Evolutionary conservation across 2,797 vertebrate genomes (phyloP), one percentile per base, ranked within the genome.

Genomic region (Poeciliopsis infans): DNA sequence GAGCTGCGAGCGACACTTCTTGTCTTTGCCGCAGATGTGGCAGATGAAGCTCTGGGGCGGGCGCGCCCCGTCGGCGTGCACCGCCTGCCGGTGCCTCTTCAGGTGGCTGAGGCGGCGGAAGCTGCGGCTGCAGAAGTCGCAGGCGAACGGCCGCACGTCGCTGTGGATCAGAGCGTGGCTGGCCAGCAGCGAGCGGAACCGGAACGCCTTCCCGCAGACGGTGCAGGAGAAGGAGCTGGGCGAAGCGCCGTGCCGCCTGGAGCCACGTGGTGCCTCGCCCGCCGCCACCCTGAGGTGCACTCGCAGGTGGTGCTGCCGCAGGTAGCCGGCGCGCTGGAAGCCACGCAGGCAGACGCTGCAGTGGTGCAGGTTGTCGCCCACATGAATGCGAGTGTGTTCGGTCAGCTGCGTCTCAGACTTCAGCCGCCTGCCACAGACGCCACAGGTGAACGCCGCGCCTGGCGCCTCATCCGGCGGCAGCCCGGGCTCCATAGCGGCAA

Each of bases 1-100:
- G 2, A 94, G 93, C 86, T 92, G 91, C 1, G 93, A 94, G 76
- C 91, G 90, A 39, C 90, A 94, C 76, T 93, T 92, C 83, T 94
- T 93, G 91, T 94, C 93, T 23, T 89, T 85, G 53, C 92, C 92
- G 0, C 93, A 94, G 75, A 94, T 77, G 57, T 87, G 85, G 64
- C 93, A 93, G 43, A 94, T 0, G 16, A 91, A 93, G 72, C 73
- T 89, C 81, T 92, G 72, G 0, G 86, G 85, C 2, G 7, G 76
- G 0, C 87, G 87, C 0, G 83, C 84, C 0, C 93, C 92, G 15
- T 93, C 79, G 47, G 85, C 89, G 15, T 94, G 93, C 2, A 94
- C 91, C 0, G 88, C 91, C 55, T 87, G 79, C 0, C 80, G 72
- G 88, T 94, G 93, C 0, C 93, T 68, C 77, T 92, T 93, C 25